A percentile compares a stretch with the other conserved stretches of the same genome.
Evolutionary conservation across 1,140 invertebrate species (phyloP).

Genomic region (Penaeus indicus): DNA sequence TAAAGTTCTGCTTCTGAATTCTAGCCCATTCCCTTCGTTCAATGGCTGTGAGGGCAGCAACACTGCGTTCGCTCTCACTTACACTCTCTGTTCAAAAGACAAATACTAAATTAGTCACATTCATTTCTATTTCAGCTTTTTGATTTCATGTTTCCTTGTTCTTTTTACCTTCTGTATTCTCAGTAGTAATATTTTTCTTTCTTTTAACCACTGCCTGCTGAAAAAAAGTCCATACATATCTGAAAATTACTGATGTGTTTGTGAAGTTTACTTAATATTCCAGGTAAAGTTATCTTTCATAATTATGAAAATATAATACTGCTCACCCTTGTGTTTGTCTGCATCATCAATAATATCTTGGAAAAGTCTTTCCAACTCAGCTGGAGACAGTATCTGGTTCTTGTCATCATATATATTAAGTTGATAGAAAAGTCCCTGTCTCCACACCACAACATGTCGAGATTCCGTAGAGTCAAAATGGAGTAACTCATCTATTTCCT

Average conservation of each 20-base stretch:
- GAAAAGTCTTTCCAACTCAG: slow-evolving; percentile 71
- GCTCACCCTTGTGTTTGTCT: slow-evolving; percentile 69
- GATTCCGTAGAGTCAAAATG: slow-evolving; percentile 70
- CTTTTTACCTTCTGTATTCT: no score
- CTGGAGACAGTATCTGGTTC: slow-evolving; percentile 70
- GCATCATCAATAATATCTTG: slow-evolving; percentile 73
- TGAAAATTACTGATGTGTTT: no score
- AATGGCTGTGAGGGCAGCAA: slow-evolving; percentile 72
- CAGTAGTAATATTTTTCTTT: no score
- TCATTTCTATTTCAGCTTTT: no score
- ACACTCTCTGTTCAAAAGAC: slow-evolving; percentile 67
- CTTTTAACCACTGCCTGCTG: no score
- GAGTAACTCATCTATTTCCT: slow-evolving; percentile 71
- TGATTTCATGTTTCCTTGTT: no score
- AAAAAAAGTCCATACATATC: no score
- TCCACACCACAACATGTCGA: slow-evolving; percentile 70
- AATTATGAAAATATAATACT: neutral
- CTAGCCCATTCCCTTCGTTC: slow-evolving; percentile 72
- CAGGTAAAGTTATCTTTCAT: no score
- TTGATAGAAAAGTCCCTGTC: slow-evolving; percentile 71
- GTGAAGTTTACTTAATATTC: no score
- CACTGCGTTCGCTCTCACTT: slow-evolving; percentile 69
- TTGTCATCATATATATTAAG: slow-evolving; percentile 71
- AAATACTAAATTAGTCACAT: neutral
- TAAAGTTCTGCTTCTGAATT: slow-evolving; percentile 70